Evolutionary conservation across 2,888 invertebrate genomes (phyloP), one percentile per base, ranked within the genome.

Genomic region (Plemyria rubiginata): DNA sequence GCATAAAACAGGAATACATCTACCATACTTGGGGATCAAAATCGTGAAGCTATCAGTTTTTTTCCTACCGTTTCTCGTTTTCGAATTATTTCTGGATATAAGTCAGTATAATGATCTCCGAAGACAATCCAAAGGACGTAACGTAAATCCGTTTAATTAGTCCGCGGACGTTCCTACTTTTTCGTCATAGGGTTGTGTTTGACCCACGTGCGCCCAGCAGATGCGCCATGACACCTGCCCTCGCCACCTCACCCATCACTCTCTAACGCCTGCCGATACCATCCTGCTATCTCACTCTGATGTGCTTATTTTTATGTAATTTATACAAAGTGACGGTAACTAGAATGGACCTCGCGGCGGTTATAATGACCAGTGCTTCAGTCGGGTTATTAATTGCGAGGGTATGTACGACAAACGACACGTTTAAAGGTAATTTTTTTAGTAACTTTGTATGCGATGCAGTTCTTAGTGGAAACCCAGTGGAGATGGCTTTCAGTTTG

Each of bases 271-370:
- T 62, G 77, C 74, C 67, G 75, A 75, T 76, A 74, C 67, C 51
- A 83, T 88, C 84, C 70, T 66, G 62, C 82, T 70, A 79, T 92
- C 92, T 80, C 74, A 80, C 59, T 90, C 87, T 78, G 78, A 79
- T 82, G 86, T 85, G 85, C 90, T 90, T 90, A 91, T 90, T 92
- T 90, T 91, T 88, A 90, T 90, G 89, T 90, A 92, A 90, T 91
- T 90, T 91, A 92, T 91, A 90, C 89, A 84, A 86, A 87, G 86
- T 90, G 88, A 88, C 85, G 88, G 91, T 90, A 90, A 90, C 89
- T 91, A 92, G 92, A 88, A 89, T 87, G 88, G 85, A 83, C 86
- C 86, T 82, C 80, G 82, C 80, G 85, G 86, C 87, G 81, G 86
- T 89, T 88, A 86, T 87, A 89, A 89, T 89, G 87, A 85, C 85